phyloP scores from a whole-genome alignment of 2,888 invertebrate species.

The Syrphus vitripennis region DNA sequence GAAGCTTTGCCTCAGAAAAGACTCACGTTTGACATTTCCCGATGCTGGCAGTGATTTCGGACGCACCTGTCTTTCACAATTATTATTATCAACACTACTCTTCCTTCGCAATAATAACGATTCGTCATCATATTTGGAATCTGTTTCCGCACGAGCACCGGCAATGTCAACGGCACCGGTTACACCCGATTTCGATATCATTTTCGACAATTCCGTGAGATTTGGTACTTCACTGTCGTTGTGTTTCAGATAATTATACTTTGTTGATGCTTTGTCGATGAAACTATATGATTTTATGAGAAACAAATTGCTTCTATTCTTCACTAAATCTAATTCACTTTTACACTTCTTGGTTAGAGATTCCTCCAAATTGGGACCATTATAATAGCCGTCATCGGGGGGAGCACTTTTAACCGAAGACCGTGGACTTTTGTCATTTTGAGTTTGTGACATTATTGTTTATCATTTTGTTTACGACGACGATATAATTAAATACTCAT shows the following conservation, averaged over 20 bases:
- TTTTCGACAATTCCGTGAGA: slow-evolving; percentile 36
- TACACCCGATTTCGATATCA: slow-evolving; percentile 32
- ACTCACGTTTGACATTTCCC: slow-evolving; percentile 75
- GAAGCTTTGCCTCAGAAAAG: slow-evolving; percentile 77
- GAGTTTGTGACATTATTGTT: slow-evolving; percentile 49
- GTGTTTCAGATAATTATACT: not conserved
- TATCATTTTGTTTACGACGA: not conserved
- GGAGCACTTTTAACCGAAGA: slow-evolving; percentile 23
- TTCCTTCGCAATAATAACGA: slow-evolving; percentile 36
- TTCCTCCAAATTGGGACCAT: not conserved
- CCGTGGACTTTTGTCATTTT: slow-evolving; percentile 24
- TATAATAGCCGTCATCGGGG: not conserved
- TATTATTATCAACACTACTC: slow-evolving; percentile 9
- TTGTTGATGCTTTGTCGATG: slow-evolving; percentile 72
- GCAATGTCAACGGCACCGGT: not conserved
- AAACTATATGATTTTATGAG: slow-evolving; percentile 76
- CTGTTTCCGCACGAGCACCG: too few species aligned
- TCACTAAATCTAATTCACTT: slow-evolving; percentile 73
- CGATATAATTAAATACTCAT: slow-evolving; percentile 1
- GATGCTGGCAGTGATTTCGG: slow-evolving; percentile 50
- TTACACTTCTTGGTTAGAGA: slow-evolving; percentile 50
- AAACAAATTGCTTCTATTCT: slow-evolving; percentile 76
- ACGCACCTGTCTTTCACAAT: slow-evolving; percentile 4
- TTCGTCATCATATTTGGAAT: slow-evolving; percentile 53
- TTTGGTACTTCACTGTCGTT: slow-evolving; percentile 15